Percentiles rank a stretch among this genome's conserved stretches.
Conservation (phyloP, 2,113 vertebrate genomes). For the Myocastor coypus region DNA sequence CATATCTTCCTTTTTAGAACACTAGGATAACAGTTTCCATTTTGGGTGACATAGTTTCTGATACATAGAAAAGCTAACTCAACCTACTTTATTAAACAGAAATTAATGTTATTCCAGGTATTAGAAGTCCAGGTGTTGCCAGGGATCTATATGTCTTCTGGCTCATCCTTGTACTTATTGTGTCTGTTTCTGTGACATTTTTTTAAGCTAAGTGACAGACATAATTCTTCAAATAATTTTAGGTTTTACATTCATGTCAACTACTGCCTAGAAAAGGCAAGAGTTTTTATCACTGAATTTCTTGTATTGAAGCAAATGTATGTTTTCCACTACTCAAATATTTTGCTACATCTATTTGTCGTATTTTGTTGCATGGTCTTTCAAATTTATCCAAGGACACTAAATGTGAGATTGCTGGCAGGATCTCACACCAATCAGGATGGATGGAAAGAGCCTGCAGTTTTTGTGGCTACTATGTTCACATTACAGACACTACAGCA, state of each 20-base stretch:
- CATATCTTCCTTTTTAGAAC: background rate
- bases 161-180: background rate
- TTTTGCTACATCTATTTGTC: background rate
- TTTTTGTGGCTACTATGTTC: background rate
- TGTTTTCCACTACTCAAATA: accelerated
- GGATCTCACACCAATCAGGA: background rate
- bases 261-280: background rate
- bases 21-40: background rate
- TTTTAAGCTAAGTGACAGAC: background rate
- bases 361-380: background rate
- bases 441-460: background rate
- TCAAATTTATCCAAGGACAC: background rate
- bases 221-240: background rate
- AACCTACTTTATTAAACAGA: background rate
- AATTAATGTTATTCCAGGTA: background rate
- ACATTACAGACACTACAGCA: background rate
- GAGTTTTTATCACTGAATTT: background rate
- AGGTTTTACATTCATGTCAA: background rate
- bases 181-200: background rate
- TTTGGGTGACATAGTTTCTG: background rate
- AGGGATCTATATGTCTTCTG: background rate
- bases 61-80: background rate
- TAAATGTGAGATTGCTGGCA: background rate
- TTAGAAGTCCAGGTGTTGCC: background rate
- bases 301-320: background rate